Evolutionary conservation across 2,113 vertebrate species (phyloP), one percentile per base, ranked within the genome.

Genomic region (Psophia crepitans): DNA sequence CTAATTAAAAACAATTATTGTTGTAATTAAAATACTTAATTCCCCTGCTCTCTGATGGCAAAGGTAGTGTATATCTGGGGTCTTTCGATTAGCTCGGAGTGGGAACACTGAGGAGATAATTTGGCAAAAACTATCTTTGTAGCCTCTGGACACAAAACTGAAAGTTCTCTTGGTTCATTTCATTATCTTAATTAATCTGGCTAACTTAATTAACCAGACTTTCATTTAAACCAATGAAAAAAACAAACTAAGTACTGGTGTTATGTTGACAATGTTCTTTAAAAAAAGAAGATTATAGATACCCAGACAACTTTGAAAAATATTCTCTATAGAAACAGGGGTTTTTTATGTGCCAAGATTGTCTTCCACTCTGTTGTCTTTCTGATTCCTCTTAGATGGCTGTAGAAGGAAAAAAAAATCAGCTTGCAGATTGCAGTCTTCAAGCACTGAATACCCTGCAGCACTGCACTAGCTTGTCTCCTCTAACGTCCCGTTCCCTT

Each of bases 111-210:
- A 84, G 33, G 63, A 93, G 53, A 82, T 91, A 66, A 89, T 75
- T 81, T 89, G 70, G 27, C 74, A 82, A 48, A 93, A 97, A 61
- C 44, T 48, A 14, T 68, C 27, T 95, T 90, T 77, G 61, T 93
- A 95, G 84, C 89, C 86, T 87, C 92, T 89, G 80, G 86, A 92
- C 87, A 95, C 33, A 82, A 75, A 96, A 24, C 33, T 68, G 82
- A 77, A 94, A 81, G 26, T 63, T 90, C 46, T 76, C 76, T 81
- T 76, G 3, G 22, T 83, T 87, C 75, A 91, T 89, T 89, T 87
- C 64, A 89, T 92, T 94, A 87, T 39, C 61, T 91, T 89, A 95
- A 94, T 95, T 95, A 96, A 95, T 81, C 87, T 73, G 57, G 24
- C 44, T n/a, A 84, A 71, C 77, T 79, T 93, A 89, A 92, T 93